phyloP scores from a whole-genome alignment of 2,888 invertebrate genomes.

The Agrotis clavis region DNA sequence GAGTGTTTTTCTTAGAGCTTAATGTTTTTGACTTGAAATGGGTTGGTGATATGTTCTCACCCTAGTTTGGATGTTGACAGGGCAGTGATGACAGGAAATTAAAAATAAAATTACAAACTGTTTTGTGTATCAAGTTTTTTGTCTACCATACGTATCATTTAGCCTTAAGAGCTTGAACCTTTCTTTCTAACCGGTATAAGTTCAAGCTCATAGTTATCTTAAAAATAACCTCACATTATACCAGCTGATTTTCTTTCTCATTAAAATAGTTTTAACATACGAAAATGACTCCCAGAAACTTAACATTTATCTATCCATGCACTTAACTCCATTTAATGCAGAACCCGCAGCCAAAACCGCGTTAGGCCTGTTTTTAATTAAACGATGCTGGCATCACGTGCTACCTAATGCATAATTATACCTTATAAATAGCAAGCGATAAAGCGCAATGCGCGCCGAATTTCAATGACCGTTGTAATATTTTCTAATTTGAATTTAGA shows the following conservation, averaged over 20 bases:
- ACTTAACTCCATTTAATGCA: constrained; percentile 34
- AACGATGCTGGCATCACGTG: constrained; percentile 72
- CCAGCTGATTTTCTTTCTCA: too few relatives aligned
- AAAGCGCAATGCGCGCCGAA: constrained; percentile 79
- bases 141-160: neutral
- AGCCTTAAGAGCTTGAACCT: too few relatives aligned
- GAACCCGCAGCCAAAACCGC: constrained; percentile 44
- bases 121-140: neutral
- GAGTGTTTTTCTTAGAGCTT: too few relatives aligned
- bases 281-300: neutral
- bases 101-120: neutral
- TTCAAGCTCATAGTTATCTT: too few relatives aligned
- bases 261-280: too few relatives aligned
- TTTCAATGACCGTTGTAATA: constrained; percentile 75
- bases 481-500: constrained; percentile 75
- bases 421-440: constrained; percentile 75
- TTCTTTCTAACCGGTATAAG: too few relatives aligned
- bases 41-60: constrained; percentile 16
- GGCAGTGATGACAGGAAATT: neutral
- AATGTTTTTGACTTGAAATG: neutral
- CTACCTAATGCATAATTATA: constrained; percentile 71
- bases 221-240: too few relatives aligned
- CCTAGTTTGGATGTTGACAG: constrained; percentile 2
- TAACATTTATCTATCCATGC: constrained; percentile 1
- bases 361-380: constrained; percentile 67